Conservation (phyloP, 37 sponge, comb jelly and placozoan species). For the Aplysina aerophoba region DNA sequence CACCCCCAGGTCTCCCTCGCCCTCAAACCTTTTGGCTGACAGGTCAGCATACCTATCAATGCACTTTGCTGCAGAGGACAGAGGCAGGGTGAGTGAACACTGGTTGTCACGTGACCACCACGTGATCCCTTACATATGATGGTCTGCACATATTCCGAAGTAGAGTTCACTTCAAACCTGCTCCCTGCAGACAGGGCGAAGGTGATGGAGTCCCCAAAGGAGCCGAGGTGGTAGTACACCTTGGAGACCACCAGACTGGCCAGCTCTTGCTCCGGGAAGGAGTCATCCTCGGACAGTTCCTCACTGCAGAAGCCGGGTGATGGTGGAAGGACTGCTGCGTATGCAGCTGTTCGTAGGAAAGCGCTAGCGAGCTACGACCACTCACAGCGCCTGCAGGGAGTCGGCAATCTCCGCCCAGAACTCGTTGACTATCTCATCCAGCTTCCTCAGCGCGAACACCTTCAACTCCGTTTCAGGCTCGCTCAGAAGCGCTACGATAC, state of each 20-base stretch:
- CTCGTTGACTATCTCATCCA: conserved; percentile 88
- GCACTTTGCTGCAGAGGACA: conserved; percentile 68
- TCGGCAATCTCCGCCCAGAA: conserved; percentile 99
- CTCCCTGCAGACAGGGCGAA: conserved; percentile 92
- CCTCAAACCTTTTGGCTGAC: conserved; percentile 71
- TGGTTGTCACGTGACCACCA: not conserved
- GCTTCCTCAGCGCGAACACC: conserved; percentile 87
- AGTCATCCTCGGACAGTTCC: conserved; percentile 82
- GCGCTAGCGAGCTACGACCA: not conserved
- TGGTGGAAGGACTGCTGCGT: too few relatives aligned
- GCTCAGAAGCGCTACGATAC: conserved; percentile 85
- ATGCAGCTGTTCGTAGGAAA: not conserved
- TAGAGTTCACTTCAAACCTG: conserved; percentile 84
- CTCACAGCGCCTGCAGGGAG: conserved; percentile 41
- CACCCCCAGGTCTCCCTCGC: conserved; percentile 21
- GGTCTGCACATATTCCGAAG: conserved; percentile 94
- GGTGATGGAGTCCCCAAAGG: conserved; percentile 87
- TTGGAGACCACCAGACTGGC: conserved; percentile 94
- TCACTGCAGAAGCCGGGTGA: conserved; percentile 68
- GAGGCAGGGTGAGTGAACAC: not conserved
- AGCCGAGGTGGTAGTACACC: conserved; percentile 98
- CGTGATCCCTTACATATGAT: conserved; percentile 81
- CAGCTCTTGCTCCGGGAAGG: conserved; percentile 85
- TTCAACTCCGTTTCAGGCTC: conserved; percentile 84
- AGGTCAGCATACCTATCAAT: conserved; percentile 87